phyloP scores from a whole-genome alignment of 2,888 invertebrate genomes.

The Halictus ligatus region DNA sequence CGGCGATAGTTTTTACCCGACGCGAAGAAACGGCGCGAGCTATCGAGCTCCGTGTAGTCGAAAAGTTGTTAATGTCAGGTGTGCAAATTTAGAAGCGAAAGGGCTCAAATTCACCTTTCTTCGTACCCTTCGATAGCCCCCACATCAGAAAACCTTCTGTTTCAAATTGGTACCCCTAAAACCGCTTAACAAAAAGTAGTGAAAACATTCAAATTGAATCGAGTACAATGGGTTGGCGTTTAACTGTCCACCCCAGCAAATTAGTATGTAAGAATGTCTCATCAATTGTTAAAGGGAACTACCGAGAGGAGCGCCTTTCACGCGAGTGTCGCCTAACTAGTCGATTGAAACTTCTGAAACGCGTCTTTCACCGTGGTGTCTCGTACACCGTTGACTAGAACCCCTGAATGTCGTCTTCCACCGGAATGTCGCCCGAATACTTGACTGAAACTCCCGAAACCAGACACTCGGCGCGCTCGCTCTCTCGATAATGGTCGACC shows the following conservation, averaged over 20 bases:
- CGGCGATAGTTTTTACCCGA: background rate
- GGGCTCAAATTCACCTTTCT: background rate
- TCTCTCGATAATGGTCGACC: background rate
- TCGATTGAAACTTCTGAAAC: conserved; percentile 19
- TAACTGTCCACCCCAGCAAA: background rate
- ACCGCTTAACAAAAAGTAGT: too few relatives aligned
- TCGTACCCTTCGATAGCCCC: too few relatives aligned
- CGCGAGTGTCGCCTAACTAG: background rate
- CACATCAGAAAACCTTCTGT: too few relatives aligned
- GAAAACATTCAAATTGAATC: background rate
- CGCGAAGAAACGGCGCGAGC: background rate
- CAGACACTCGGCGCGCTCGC: background rate
- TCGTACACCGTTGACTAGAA: conserved; percentile 1
- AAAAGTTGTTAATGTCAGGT: background rate
- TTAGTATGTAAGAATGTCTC: background rate
- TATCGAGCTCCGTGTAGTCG: background rate
- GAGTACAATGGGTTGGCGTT: background rate
- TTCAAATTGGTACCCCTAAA: too few relatives aligned
- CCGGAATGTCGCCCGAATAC: background rate
- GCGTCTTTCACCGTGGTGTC: background rate
- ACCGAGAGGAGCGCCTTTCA: background rate
- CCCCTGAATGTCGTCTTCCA: conserved; percentile 9
- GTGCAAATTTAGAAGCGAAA: background rate
- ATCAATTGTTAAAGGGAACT: background rate
- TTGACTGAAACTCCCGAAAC: conserved; percentile 9